Evolutionary conservation across 2,113 vertebrate species (phyloP).

Genomic region (Thunnus thynnus): DNA sequence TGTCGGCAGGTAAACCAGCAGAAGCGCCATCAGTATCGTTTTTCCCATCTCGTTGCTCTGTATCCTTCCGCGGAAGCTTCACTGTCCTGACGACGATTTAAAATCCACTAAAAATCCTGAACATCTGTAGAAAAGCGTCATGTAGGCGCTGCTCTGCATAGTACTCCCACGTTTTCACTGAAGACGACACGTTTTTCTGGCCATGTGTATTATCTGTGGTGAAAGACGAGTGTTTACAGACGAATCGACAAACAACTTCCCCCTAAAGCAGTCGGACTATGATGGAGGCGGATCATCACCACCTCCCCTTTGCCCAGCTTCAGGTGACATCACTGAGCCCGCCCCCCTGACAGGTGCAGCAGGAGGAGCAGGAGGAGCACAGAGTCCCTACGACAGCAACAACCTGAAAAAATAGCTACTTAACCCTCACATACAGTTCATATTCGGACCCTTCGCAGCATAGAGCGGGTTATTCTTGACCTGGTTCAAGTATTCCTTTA

Average conservation of each 20-base stretch:
- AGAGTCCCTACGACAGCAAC: no score
- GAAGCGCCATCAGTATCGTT: conserved; percentile 63
- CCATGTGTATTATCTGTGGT: neutral
- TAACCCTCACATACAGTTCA: no score
- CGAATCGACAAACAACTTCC: neutral
- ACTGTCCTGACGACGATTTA: conserved; percentile 6
- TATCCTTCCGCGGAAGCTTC: conserved; percentile 56
- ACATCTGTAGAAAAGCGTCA: neutral
- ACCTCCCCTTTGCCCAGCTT: conserved; percentile 36
- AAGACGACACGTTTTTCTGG: neutral
- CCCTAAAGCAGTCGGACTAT: neutral
- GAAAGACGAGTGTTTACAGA: neutral
- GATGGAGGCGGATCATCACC: neutral
- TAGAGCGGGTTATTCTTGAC: no score
- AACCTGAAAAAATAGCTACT: neutral
- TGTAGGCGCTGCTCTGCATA: conserved; percentile 14
- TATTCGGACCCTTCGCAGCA: no score
- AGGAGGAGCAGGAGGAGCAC: neutral
- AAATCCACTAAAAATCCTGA: conserved; percentile 29
- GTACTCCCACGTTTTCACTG: neutral
- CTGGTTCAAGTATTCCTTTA: no score
- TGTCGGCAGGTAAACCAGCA: conserved; percentile 75
- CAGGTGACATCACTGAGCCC: conserved; percentile 74
- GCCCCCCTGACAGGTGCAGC: conserved; percentile 77
- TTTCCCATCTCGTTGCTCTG: conserved; percentile 71